These are phyloP conservation scores for Ophioninae sp. DNA, from an alignment of 2,888 invertebrate genomes.

Conservation along the genomic window DNA sequence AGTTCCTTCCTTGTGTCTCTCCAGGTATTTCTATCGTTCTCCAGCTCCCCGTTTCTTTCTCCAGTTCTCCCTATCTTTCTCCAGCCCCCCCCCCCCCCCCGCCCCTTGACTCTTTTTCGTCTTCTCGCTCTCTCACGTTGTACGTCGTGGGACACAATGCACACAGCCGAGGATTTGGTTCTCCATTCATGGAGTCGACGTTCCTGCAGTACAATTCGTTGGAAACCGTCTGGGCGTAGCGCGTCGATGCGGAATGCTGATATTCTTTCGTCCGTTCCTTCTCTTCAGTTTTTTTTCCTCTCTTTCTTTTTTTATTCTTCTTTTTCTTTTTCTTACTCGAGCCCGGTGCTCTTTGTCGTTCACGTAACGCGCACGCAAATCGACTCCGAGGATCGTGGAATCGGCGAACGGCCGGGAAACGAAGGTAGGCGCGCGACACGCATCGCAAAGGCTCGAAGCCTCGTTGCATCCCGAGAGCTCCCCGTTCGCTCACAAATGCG, in stretches of 20 bases:
- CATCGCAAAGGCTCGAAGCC: constrained; percentile 53
- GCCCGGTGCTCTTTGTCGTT: constrained; percentile 34
- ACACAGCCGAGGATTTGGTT: constrained; percentile 51
- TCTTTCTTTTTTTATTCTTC: constrained; percentile 35
- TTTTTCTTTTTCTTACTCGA: constrained; percentile 31
- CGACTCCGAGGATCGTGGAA: constrained; percentile 56
- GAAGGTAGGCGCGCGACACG: constrained; percentile 49
- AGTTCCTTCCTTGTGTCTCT: too few relatives aligned
- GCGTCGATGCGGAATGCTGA: constrained; percentile 72
- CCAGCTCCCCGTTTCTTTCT: too few relatives aligned
- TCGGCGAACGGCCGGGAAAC: constrained; percentile 45
- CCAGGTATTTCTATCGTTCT: too few relatives aligned
- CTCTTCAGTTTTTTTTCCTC: constrained; percentile 4
- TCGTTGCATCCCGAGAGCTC: constrained; percentile 22
- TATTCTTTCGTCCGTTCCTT: constrained; percentile 50
- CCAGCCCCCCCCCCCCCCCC: constrained; percentile 13
- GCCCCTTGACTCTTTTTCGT: constrained; percentile 2
- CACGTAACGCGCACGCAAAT: constrained; percentile 55
- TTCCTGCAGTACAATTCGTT: constrained; percentile 77
- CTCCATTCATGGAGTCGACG: constrained; percentile 72
- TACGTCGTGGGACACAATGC: constrained; percentile 69
- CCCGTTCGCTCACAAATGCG: not conserved
- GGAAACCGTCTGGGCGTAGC: constrained; percentile 72
- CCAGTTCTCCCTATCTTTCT: not conserved
- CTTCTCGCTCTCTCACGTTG: constrained; percentile 13